phyloP scores from a whole-genome alignment of 2,888 invertebrate genomes.

The Lacanobia wlatinum region DNA sequence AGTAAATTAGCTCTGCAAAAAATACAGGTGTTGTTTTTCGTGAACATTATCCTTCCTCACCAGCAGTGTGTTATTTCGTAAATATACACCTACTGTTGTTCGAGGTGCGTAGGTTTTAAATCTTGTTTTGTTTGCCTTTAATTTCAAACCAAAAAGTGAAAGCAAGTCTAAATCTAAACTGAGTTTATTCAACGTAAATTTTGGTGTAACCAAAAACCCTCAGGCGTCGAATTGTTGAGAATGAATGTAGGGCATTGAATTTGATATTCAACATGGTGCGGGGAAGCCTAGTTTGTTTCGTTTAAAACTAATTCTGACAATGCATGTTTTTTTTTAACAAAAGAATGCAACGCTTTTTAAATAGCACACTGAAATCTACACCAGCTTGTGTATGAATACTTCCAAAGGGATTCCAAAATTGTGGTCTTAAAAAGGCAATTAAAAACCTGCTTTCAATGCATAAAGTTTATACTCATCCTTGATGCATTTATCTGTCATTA shows the following conservation, averaged over 20 bases:
- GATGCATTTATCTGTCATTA: constrained; percentile 30
- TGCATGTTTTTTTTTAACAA: constrained; percentile 21
- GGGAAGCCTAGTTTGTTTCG: constrained; percentile 3
- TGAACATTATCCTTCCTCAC: constrained; percentile 37
- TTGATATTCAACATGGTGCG: constrained; percentile 37
- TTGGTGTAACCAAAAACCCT: constrained; percentile 34
- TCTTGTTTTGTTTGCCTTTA: constrained; percentile 1
- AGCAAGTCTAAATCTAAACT: background rate
- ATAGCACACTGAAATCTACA: constrained; percentile 35
- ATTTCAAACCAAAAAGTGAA: constrained; percentile 18
- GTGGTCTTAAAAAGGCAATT: constrained; percentile 7
- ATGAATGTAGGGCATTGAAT: constrained; percentile 25
- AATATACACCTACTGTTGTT: constrained; percentile 10
- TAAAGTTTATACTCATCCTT: constrained; percentile 23
- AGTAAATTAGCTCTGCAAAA: constrained; percentile 40
- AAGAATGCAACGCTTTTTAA: constrained; percentile 20
- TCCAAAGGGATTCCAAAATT: background rate
- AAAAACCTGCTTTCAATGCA: constrained; percentile 7
- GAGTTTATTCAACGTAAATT: constrained; percentile 16
- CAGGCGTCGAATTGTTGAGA: constrained; percentile 6
- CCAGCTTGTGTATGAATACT: background rate
- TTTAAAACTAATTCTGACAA: constrained; percentile 2
- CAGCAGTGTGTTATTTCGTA: constrained; percentile 22
- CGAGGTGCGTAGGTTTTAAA: constrained; percentile 1
- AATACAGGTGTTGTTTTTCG: constrained; percentile 45